A percentile compares a stretch with the other conserved stretches of the same genome.
These are phyloP conservation scores for Microctenopoma steveboyesi DNA, from an alignment of 2,797 vertebrate species.

Conservation along the genomic window DNA sequence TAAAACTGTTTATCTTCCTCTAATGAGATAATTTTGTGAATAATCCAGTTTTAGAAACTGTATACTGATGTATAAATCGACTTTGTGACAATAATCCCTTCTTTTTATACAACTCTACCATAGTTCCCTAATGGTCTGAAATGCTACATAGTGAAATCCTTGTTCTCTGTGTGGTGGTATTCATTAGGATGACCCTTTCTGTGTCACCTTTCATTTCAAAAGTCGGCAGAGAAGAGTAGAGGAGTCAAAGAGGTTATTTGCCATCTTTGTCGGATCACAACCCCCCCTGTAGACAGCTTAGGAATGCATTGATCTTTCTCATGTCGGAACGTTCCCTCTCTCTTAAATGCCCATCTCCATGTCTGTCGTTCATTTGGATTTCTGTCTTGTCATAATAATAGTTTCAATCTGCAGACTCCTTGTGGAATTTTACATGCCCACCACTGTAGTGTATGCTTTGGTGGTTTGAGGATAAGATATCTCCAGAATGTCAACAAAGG, in stretches of 20 bases:
- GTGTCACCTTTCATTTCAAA: slow-evolving; percentile 78
- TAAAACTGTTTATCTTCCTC: too few species aligned
- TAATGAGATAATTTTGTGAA: not conserved
- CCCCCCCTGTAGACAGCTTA: slow-evolving; percentile 53
- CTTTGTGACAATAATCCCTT: slow-evolving; percentile 35
- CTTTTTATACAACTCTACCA: slow-evolving; percentile 40
- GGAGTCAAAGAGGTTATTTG: slow-evolving; percentile 78
- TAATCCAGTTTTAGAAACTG: slow-evolving; percentile 26
- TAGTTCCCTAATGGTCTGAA: slow-evolving; percentile 45
- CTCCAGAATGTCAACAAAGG: slow-evolving; percentile 42
- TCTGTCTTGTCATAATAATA: slow-evolving; percentile 25
- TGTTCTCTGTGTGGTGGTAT: slow-evolving; percentile 74
- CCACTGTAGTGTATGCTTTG: slow-evolving; percentile 21
- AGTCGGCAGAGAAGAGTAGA: slow-evolving; percentile 74
- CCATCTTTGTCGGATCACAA: slow-evolving; percentile 65
- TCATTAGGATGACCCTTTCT: slow-evolving; percentile 77
- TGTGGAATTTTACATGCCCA: slow-evolving; percentile 9
- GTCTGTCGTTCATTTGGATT: slow-evolving; percentile 16
- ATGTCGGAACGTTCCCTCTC: slow-evolving; percentile 63
- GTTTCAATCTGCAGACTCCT: slow-evolving; percentile 26
- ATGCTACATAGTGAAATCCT: slow-evolving; percentile 70
- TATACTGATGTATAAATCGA: slow-evolving; percentile 18
- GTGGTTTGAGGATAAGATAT: slow-evolving; percentile 49
- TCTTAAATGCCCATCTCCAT: slow-evolving; percentile 28
- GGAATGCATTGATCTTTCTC: slow-evolving; percentile 83